phyloP scores from a whole-genome alignment of 1,140 invertebrate genomes.

The Bicyclus anynana region DNA sequence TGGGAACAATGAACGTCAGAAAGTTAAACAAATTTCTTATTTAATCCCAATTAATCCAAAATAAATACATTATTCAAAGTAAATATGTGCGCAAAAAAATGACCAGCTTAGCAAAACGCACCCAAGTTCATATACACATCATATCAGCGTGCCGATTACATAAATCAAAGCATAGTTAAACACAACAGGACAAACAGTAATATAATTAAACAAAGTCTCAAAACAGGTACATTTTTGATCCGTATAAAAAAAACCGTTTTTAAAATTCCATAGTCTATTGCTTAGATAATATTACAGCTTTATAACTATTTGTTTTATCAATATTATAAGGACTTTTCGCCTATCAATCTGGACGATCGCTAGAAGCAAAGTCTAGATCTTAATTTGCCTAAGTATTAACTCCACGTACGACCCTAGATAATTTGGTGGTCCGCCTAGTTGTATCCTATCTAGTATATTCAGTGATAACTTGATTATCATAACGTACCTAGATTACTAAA shows the following conservation, averaged over 20 bases:
- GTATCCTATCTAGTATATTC: constrained; percentile 13
- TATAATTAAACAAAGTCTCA: background rate
- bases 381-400: constrained; percentile 4
- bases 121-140: background rate
- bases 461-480: constrained; percentile 15
- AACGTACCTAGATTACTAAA: constrained; percentile 4
- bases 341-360: background rate
- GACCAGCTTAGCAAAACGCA: background rate
- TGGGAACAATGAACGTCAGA: background rate
- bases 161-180: background rate
- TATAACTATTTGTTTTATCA: background rate
- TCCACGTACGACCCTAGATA: constrained; percentile 16
- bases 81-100: background rate
- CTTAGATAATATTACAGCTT: background rate
- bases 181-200: background rate
- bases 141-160: background rate
- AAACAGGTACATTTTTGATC: background rate
- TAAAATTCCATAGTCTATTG: background rate
- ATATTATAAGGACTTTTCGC: background rate
- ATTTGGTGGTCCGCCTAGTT: constrained; percentile 20
- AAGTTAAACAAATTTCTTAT: too few relatives aligned
- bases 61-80: too few relatives aligned
- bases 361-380: constrained; percentile 12
- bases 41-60: too few relatives aligned
- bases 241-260: background rate